These are phyloP conservation scores for Cyanoramphus novaezelandiae DNA, from an alignment of 2,113 vertebrate genomes.

Conservation along the genomic window DNA sequence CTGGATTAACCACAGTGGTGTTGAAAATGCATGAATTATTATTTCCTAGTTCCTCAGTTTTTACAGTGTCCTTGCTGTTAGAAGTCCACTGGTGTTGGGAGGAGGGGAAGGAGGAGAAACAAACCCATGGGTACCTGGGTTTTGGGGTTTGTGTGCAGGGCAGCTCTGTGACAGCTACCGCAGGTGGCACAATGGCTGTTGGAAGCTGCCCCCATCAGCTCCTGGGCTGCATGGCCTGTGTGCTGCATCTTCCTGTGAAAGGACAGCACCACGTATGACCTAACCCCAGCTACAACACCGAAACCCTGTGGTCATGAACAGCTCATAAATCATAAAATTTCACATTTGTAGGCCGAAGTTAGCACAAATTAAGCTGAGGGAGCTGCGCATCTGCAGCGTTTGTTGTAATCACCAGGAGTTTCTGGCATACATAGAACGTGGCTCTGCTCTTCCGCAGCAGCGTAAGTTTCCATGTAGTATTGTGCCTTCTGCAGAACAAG, in stretches of 20 bases:
- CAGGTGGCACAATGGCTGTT: background rate
- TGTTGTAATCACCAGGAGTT: background rate
- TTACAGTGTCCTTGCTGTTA: background rate
- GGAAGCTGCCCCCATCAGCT: background rate
- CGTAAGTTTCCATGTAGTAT: background rate
- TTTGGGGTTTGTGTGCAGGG: background rate
- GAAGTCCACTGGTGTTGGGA: background rate
- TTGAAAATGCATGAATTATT: background rate
- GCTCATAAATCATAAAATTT: background rate
- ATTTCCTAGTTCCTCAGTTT: background rate
- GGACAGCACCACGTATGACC: background rate
- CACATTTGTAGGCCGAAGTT: background rate
- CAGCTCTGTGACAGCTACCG: background rate
- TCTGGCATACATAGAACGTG: background rate
- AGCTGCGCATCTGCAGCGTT: background rate
- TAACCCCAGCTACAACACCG: background rate
- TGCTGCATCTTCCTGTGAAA: background rate
- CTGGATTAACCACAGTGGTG: background rate
- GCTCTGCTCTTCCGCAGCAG: background rate
- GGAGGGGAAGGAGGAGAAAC: background rate
- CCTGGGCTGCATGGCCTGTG: background rate
- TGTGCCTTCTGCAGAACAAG: background rate
- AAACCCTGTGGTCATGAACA: background rate
- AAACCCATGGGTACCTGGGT: background rate
- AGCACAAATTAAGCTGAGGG: background rate